Evolutionary conservation across 2,113 vertebrate species (phyloP), one percentile per base, ranked within the genome.

Genomic region (Megaceryle maxima): DNA sequence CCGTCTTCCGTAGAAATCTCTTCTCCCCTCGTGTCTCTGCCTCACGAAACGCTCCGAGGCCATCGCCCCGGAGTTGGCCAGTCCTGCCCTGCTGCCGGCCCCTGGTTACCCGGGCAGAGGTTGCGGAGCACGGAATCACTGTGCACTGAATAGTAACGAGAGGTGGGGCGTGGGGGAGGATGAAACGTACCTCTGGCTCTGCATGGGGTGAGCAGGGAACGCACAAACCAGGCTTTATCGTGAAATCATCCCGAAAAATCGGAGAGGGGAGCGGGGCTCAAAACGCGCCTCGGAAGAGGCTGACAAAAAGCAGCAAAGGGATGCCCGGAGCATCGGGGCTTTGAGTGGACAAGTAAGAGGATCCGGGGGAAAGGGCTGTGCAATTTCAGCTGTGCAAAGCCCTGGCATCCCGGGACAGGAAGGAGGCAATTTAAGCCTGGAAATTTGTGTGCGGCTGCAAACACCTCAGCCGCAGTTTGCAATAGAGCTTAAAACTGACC

Each of bases 381-480:
- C 77, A 53, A 29, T 92, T 90, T 93, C 83, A 64, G 80, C 68
- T 44, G 56, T 87, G 77, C 68, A 83, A 66, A 95, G 39, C 77
- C 94, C 80, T 92, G 90, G 92, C 86, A 93, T 96, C 73, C 80
- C 86, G 73, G 88, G 60, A 92, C 96, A 97, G 94, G 94, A 96
- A 97, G 88, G 68, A 92, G 69, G 88, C 94, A 94, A 93, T 90
- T 97, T 93, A 92, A 96, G 87, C 51, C 66, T 93, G 79, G 68
- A 96, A 88, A 86, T 85, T 55, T 31, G 68, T 63, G 46, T 92
- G 95, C 75, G 56, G 51, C 83, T 88, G 82, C 85, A 78, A 95
- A 78, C 9, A 2, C 12, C 93, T 56, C 53, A 62, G 76, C 56
- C 11, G 51, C 37, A 33, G 53, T 88, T 92, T 82, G 77, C 66